These are phyloP conservation scores for Speoplatyrhinus poulsoni DNA, from an alignment of 2,113 vertebrate species.

Conservation along the genomic window DNA sequence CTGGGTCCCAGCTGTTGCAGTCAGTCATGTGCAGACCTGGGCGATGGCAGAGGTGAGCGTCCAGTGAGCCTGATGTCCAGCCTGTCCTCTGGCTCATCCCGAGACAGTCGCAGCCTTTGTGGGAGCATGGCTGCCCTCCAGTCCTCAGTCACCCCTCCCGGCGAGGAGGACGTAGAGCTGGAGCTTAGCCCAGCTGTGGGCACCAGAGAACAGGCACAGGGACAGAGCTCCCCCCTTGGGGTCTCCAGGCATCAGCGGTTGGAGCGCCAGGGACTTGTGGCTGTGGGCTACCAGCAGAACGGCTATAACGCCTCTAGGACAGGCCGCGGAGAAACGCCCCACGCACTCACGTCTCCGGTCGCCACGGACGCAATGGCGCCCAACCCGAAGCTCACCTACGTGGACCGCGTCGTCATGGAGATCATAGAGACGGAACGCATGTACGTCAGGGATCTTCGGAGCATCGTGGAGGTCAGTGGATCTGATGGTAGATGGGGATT, in stretches of 20 bases:
- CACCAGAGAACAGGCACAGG: slow-evolving; percentile 26
- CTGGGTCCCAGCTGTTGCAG: slow-evolving; percentile 58
- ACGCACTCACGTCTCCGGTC: slow-evolving; percentile 68
- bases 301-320: slow-evolving; percentile 76
- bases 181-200: slow-evolving; percentile 69
- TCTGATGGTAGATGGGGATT: not conserved
- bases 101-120: slow-evolving; percentile 75
- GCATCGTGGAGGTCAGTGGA: slow-evolving; percentile 90
- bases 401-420: slow-evolving; percentile 93
- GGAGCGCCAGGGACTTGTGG: slow-evolving; percentile 21
- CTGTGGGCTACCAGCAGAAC: slow-evolving; percentile 61
- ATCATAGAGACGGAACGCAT: slow-evolving; percentile 94
- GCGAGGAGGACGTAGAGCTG: slow-evolving; percentile 69
- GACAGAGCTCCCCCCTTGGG: slow-evolving; percentile 35
- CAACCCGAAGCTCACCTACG: slow-evolving; percentile 85
- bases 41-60: slow-evolving; percentile 76
- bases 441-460: slow-evolving; percentile 89
- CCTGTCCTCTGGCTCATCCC: slow-evolving; percentile 80
- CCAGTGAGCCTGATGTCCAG: slow-evolving; percentile 78
- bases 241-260: slow-evolving; percentile 38
- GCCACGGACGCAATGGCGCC: slow-evolving; percentile 64
- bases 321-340: slow-evolving; percentile 46
- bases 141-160: slow-evolving; percentile 46
- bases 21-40: slow-evolving; percentile 59
- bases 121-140: slow-evolving; percentile 66